Conservation (phyloP, 2,797 vertebrate genomes). For the Mormyrus hasselquistii region DNA sequence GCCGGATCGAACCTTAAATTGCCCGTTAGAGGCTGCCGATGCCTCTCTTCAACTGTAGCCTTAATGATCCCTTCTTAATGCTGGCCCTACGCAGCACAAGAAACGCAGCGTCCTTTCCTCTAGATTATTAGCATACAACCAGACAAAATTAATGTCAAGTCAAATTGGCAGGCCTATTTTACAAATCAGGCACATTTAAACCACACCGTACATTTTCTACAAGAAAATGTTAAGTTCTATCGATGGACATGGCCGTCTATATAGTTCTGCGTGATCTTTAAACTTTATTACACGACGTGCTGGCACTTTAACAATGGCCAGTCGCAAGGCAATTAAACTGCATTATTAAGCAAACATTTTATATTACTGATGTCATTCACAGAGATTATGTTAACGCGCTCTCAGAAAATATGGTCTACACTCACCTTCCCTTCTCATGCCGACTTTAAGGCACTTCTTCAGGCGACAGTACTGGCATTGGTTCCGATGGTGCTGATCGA, state of each 20-base stretch:
- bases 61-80: background rate
- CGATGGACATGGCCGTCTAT: background rate
- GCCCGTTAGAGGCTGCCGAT: background rate
- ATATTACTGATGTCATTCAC: background rate
- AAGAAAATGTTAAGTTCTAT: background rate
- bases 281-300: background rate
- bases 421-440: slow-evolving; percentile 75
- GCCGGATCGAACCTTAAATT: background rate
- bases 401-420: background rate
- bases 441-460: slow-evolving; percentile 81
- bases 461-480: slow-evolving; percentile 80
- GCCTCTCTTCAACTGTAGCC: background rate
- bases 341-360: background rate
- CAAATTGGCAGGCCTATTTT: background rate
- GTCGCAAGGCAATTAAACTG: background rate
- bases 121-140: background rate
- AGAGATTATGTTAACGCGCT: background rate
- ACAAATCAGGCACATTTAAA: background rate
- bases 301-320: background rate
- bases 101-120: background rate
- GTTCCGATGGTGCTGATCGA: slow-evolving; percentile 80
- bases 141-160: background rate
- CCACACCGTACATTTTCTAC: background rate
- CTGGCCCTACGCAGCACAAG: background rate
- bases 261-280: background rate